Base-by-base conservation (phyloP, 2,888 invertebrate genomes). In the Drosophila eohydei region DNA sequence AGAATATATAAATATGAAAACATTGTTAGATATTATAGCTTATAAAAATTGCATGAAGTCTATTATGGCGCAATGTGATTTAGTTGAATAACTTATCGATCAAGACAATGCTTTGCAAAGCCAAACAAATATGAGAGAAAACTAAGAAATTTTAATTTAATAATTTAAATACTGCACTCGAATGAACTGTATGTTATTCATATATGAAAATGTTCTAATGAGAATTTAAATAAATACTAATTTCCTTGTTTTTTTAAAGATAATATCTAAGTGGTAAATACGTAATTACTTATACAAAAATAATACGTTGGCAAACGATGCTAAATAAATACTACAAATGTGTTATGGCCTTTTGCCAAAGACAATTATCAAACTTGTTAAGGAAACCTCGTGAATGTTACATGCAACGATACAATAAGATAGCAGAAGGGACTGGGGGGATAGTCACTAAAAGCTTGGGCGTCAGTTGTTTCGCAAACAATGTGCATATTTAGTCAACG, bases 401-500 rank as follows among this genome's bases (percentile, higher is more conserved):
- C 32, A 44, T n/a, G 14, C 16, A 4, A 5, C 32, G 16, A 40
- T n/a, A 43, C 38, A 44, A 38, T 8, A 21, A 12, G 16, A 32
- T 28, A 32, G 21, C 21, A 21, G 21, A 21, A 21, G 21, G 21
- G 21, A 21, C 21, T 21, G 21, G 40, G 1, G 16, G 30, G 30
- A 8, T 16, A 21, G 28, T 4, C 52, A 21, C 28, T 38, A n/a
- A 9, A 26, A 46, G 54, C 41, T 21, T 44, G 55, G 79, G 76
- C 75, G 62, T 71, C 73, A 68, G 79, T 72, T 79, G 68, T 68
- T 73, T 71, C 70, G 77, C 56, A 71, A 84, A 71, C 85, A 73
- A 64, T 76, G 83, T 80, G 83, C 87, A 84, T 88, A 82, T 82
- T 85, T 80, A 82, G 83, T 63, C 62, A 44, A 62, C 67, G 75